phyloP scores from a whole-genome alignment of 1,140 invertebrate genomes.

The Notospermus geniculatus region DNA sequence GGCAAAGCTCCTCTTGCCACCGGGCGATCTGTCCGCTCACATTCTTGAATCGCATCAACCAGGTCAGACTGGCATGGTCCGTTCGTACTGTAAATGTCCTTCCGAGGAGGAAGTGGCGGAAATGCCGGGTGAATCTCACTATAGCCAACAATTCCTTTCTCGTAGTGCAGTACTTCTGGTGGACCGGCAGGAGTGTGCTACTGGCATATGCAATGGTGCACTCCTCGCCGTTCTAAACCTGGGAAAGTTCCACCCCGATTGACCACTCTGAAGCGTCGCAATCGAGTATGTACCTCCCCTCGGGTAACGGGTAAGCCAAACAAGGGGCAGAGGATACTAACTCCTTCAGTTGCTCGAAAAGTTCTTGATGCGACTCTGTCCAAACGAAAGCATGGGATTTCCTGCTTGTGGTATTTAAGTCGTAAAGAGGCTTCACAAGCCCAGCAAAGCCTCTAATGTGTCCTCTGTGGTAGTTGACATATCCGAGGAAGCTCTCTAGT shows the following conservation, averaged over 20 bases:
- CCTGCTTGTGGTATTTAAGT: conserved; percentile 3
- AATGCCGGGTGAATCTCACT: conserved; percentile 18
- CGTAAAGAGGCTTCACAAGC: conserved; percentile 21
- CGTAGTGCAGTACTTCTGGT: conserved; percentile 7
- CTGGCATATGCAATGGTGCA: conserved; percentile 23
- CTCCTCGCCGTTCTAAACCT: conserved; percentile 30
- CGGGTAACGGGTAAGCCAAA: too few species aligned
- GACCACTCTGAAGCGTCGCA: conserved; percentile 28
- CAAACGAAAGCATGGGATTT: too few species aligned
- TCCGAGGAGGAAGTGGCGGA: conserved; percentile 10
- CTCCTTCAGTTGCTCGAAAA: too few species aligned
- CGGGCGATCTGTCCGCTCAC: too few species aligned
- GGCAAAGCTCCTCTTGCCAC: conserved; percentile 10
- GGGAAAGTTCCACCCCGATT: conserved; percentile 37
- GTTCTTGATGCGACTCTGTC: too few species aligned
- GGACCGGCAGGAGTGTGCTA: not conserved
- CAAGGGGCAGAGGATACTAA: too few species aligned
- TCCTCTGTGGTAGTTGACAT: conserved; percentile 20
- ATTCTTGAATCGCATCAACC: conserved; percentile 7
- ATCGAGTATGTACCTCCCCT: conserved; percentile 29
- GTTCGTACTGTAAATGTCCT: conserved; percentile 14
- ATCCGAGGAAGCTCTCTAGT: conserved; percentile 25
- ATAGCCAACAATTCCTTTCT: conserved; percentile 16
- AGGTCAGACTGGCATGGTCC: conserved; percentile 17
- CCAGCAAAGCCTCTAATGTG: conserved; percentile 25